A percentile compares a stretch with the other conserved stretches of the same genome.
phyloP scores from a whole-genome alignment of 1,140 invertebrate species.

The Drosophila elegans region DNA sequence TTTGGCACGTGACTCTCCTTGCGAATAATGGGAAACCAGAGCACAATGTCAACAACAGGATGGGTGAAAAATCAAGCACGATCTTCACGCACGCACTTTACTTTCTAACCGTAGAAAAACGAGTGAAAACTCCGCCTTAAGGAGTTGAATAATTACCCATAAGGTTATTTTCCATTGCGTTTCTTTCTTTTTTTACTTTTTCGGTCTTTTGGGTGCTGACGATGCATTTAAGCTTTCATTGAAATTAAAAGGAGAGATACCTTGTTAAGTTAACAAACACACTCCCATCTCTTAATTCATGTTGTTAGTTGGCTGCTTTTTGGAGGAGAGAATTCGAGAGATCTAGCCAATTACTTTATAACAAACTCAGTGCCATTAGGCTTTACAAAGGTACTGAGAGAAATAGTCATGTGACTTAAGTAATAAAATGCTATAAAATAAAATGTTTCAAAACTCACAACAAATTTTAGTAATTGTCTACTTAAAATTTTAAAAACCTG shows the following conservation, averaged over 20 bases:
- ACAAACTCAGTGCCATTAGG: constrained; percentile 40
- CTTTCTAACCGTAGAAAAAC: constrained; percentile 57
- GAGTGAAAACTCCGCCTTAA: constrained; percentile 32
- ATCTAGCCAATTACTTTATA: constrained; percentile 74
- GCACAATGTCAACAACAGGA: constrained; percentile 27
- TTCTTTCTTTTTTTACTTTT: neutral
- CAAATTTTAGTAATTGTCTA: too few relatives aligned
- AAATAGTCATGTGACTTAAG: neutral
- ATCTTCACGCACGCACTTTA: constrained; percentile 39
- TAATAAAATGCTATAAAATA: too few relatives aligned
- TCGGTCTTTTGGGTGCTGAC: neutral
- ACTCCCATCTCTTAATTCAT: neutral
- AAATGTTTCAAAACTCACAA: too few relatives aligned
- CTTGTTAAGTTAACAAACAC: constrained; percentile 34
- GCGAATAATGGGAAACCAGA: constrained; percentile 32
- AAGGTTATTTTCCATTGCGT: constrained; percentile 37
- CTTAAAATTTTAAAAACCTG: too few relatives aligned
- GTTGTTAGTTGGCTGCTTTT: constrained; percentile 12
- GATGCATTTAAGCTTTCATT: constrained; percentile 53
- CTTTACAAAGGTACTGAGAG: neutral
- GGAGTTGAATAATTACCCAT: constrained; percentile 38
- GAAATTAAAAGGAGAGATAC: constrained; percentile 71
- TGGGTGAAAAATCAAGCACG: constrained; percentile 8
- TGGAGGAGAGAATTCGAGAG: constrained; percentile 21
- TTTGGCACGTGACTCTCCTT: constrained; percentile 64